Conservation (phyloP, 53 echinoderm and acorn worm species). For the Zoroaster sp. region DNA sequence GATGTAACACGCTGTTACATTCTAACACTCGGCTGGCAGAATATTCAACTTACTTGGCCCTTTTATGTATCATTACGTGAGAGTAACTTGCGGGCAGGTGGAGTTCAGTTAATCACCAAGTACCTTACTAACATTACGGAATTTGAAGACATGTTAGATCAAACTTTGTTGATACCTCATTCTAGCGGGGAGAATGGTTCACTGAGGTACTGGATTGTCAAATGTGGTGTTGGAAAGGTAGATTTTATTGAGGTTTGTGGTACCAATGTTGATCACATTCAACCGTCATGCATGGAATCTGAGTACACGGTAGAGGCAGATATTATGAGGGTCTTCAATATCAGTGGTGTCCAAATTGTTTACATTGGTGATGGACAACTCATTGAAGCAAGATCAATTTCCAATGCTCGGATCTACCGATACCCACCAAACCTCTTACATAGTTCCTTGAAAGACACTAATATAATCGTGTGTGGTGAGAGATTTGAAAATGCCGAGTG, state of each 20-base stretch:
- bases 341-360: not conserved
- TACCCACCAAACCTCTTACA: not conserved
- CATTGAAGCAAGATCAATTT: not conserved
- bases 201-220: not conserved
- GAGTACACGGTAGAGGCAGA: not conserved
- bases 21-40: not conserved
- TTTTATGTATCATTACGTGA: not conserved
- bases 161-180: not conserved
- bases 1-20: not conserved
- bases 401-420: not conserved
- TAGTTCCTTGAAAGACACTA: not conserved
- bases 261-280: not conserved
- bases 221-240: not conserved
- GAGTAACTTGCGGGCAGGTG: not conserved
- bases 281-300: not conserved
- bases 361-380: slow-evolving; percentile 2
- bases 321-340: not conserved
- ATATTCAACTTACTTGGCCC: slow-evolving; percentile 14
- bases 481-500: not conserved
- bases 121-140: not conserved
- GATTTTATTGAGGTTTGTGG: slow-evolving; percentile 6
- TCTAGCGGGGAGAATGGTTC: not conserved
- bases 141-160: slow-evolving; percentile 4
- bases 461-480: not conserved
- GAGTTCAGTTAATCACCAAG: not conserved